Evolutionary conservation across 2,797 vertebrate genomes (phyloP).

Genomic region (Pelochelys cantorii): DNA sequence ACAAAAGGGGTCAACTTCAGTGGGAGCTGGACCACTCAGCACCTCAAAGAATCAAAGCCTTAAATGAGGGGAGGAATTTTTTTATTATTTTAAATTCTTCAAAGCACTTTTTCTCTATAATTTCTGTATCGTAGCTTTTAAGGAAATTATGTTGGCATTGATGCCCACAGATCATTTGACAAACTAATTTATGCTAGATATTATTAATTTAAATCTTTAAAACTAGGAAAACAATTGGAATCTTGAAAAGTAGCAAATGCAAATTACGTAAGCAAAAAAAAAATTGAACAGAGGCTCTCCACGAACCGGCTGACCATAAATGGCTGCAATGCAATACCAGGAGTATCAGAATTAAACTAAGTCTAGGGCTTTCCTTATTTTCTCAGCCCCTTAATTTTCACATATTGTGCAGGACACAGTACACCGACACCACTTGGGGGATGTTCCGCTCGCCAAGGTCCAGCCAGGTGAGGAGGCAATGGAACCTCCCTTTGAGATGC

Average conservation of each 20-base stretch:
- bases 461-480: too few relatives aligned
- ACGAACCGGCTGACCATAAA: background rate
- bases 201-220: slow-evolving; percentile 30
- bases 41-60: background rate
- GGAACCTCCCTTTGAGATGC: too few relatives aligned
- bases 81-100: background rate
- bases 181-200: background rate
- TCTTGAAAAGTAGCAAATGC: background rate
- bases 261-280: background rate
- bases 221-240: slow-evolving; percentile 12
- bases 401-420: too few relatives aligned
- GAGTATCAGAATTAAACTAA: background rate
- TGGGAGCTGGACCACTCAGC: too few relatives aligned
- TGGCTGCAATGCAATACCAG: background rate
- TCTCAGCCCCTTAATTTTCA: too few relatives aligned
- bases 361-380: too few relatives aligned
- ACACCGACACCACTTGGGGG: too few relatives aligned
- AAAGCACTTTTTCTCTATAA: background rate
- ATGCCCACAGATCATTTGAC: slow-evolving; percentile 33
- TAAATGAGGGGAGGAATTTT: background rate
- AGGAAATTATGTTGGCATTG: background rate
- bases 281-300: background rate
- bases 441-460: too few relatives aligned
- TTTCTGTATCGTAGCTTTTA: background rate
- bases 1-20: background rate